Percentiles rank a stretch among this genome's conserved stretches.
Conservation (phyloP, 2,888 invertebrate genomes). For the Leucoptera coffeella region DNA sequence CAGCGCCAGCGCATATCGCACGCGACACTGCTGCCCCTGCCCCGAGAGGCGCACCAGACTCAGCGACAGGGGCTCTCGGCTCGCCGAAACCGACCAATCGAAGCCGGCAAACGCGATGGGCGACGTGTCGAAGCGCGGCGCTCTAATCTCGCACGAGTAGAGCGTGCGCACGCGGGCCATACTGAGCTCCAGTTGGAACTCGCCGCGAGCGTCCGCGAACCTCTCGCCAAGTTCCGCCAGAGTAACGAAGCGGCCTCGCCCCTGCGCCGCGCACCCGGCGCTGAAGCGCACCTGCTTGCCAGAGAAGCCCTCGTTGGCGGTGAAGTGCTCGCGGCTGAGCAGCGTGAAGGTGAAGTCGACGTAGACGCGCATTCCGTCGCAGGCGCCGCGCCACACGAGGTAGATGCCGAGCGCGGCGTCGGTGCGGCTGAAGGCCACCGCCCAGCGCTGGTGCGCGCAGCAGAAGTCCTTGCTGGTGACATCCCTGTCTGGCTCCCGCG, state of each 20-base stretch:
- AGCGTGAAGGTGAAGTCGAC: slow-evolving; percentile 78
- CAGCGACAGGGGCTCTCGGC: slow-evolving; percentile 47
- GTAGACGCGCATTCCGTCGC: slow-evolving; percentile 68
- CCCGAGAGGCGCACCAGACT: slow-evolving; percentile 70
- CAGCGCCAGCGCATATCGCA: slow-evolving; percentile 62
- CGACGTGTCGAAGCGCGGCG: slow-evolving; percentile 49
- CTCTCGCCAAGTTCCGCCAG: slow-evolving; percentile 64
- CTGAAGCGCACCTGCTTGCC: slow-evolving; percentile 68
- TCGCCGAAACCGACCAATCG: slow-evolving; percentile 72
- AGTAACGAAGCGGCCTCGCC: slow-evolving; percentile 66
- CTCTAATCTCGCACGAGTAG: slow-evolving; percentile 65
- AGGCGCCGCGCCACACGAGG: slow-evolving; percentile 69
- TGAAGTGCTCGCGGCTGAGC: slow-evolving; percentile 75
- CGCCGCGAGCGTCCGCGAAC: slow-evolving; percentile 74
- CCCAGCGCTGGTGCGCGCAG: slow-evolving; percentile 78
- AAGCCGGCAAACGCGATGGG: slow-evolving; percentile 73
- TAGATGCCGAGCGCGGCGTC: slow-evolving; percentile 69
- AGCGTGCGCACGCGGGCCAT: slow-evolving; percentile 69
- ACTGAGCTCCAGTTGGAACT: slow-evolving; percentile 72
- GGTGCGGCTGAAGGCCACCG: slow-evolving; percentile 69
- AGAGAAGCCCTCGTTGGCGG: slow-evolving; percentile 72
- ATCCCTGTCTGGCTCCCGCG: slow-evolving; percentile 71
- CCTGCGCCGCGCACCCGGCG: slow-evolving; percentile 65
- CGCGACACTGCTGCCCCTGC: slow-evolving; percentile 73
- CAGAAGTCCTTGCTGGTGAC: slow-evolving; percentile 77